Evolutionary conservation across 2,113 vertebrate species (phyloP).

Genomic region (Gallinago jamesoni): DNA sequence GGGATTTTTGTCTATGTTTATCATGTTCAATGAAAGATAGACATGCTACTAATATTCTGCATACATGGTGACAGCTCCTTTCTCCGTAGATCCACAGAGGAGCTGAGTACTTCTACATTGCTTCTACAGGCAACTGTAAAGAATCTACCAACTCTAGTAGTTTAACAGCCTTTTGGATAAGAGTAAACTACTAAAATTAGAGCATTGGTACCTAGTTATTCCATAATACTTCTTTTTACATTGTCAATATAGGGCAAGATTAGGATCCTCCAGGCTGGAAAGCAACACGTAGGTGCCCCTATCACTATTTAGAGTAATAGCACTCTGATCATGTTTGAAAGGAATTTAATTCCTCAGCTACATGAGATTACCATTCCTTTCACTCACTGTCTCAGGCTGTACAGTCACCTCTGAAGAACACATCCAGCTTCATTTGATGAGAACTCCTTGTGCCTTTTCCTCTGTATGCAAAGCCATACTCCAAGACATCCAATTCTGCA

Average conservation of each 20-base stretch:
- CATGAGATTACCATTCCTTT: not conserved
- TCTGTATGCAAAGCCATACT: not conserved
- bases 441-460: not conserved
- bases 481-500: not conserved
- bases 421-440: not conserved
- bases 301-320: not conserved
- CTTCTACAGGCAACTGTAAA: not conserved
- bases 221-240: not conserved
- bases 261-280: not conserved
- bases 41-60: not conserved
- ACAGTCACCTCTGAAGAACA: not conserved
- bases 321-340: not conserved
- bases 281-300: not conserved
- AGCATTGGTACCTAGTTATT: not conserved
- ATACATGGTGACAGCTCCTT: not conserved
- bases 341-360: not conserved
- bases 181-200: not conserved
- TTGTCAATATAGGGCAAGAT: not conserved
- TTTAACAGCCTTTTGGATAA: not conserved
- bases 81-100: not conserved
- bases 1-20: not conserved
- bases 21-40: not conserved
- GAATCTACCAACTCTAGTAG: not conserved
- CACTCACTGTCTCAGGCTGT: slow-evolving; percentile 18
- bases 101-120: not conserved